Conservation (phyloP, 2,888 invertebrate genomes). For the Formica aserva region DNA sequence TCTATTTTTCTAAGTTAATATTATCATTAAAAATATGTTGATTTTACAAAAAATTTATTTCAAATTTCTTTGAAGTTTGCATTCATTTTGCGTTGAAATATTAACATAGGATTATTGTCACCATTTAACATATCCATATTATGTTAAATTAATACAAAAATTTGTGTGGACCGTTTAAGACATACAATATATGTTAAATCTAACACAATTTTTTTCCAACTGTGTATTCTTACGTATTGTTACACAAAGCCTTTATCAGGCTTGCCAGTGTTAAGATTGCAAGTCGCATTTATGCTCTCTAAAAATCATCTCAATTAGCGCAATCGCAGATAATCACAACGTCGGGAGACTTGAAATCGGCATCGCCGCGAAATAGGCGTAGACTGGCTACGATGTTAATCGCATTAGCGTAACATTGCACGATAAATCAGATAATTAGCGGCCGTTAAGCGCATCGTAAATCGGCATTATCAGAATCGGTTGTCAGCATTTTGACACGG, state of each 20-base stretch:
- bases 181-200: too few species aligned
- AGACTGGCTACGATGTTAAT: slow-evolving; percentile 72
- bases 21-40: too few species aligned
- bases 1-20: too few species aligned
- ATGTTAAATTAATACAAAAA: too few species aligned
- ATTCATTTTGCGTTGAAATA: too few species aligned
- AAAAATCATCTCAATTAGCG: slow-evolving; percentile 14
- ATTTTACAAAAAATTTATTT: too few species aligned
- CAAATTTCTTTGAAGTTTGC: too few species aligned
- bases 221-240: neutral
- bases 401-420: slow-evolving; percentile 77
- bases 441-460: slow-evolving; percentile 80
- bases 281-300: slow-evolving; percentile 27
- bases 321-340: slow-evolving; percentile 18
- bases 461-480: slow-evolving; percentile 79
- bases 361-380: slow-evolving; percentile 51
- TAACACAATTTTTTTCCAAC: too few species aligned
- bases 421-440: slow-evolving; percentile 83
- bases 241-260: neutral
- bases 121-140: too few species aligned
- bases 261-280: slow-evolving; percentile 14
- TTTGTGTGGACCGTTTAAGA: too few species aligned
- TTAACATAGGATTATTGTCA: too few species aligned
- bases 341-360: slow-evolving; percentile 15
- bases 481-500: slow-evolving; percentile 71